Conservation (phyloP, 2,797 vertebrate genomes). For the Rhodeus uyekii region DNA sequence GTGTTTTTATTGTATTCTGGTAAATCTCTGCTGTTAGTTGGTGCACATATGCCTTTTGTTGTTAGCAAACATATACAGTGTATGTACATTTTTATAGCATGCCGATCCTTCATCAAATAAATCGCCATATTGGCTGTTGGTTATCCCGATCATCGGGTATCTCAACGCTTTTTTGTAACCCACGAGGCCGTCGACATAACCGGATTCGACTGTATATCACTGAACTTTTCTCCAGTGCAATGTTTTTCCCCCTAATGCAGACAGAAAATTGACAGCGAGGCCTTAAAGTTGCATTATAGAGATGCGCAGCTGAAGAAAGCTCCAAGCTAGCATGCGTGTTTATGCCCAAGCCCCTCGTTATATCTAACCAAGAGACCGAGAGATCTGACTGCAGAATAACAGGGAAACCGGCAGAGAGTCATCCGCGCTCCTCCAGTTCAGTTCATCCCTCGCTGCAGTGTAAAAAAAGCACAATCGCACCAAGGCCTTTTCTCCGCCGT, state of each 20-base stretch:
- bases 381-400: slow-evolving; percentile 1
- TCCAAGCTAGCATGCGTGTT: slow-evolving; percentile 4
- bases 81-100: no score
- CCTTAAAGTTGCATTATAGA: slow-evolving; percentile 18
- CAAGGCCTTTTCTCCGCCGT: slow-evolving; percentile 33
- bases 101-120: no score
- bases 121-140: no score
- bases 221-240: neutral
- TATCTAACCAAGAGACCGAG: slow-evolving; percentile 6
- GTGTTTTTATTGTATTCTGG: no score
- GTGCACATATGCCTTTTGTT: no score
- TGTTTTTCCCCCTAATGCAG: neutral
- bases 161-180: no score
- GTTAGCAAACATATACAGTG: no score
- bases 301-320: neutral
- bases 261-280: neutral
- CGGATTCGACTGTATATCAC: no score
- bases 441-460: neutral
- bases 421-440: neutral
- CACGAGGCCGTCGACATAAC: no score
- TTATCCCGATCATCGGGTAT: no score
- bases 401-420: neutral
- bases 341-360: slow-evolving; percentile 26
- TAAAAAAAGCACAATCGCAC: slow-evolving; percentile 40
- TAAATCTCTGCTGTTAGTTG: no score